Conservation (phyloP, 2,797 vertebrate species). For the Pampus argenteus region DNA sequence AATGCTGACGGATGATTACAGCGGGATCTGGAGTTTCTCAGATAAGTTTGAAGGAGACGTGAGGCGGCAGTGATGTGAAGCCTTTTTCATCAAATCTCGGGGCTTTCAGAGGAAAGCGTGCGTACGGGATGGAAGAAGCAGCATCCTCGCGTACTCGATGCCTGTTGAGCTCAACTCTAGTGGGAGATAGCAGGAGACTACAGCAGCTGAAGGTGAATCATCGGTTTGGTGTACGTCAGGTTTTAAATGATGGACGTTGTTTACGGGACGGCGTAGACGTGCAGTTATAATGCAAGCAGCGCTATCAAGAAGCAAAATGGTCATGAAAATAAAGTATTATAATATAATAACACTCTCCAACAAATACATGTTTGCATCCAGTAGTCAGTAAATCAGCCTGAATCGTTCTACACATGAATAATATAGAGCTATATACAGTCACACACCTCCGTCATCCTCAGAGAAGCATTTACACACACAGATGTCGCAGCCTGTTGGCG, state of each 20-base stretch:
- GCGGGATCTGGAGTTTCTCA: not conserved
- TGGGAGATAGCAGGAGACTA: not conserved
- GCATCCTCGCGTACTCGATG: not conserved
- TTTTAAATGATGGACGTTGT: too few species aligned
- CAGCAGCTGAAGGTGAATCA: not conserved
- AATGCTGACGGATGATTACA: conserved; percentile 1
- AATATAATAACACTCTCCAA: too few species aligned
- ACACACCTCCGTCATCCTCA: conserved; percentile 5
- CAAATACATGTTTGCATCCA: too few species aligned
- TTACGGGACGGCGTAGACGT: too few species aligned
- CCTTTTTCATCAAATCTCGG: not conserved
- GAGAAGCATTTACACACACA: conserved; percentile 7
- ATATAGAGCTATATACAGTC: too few species aligned
- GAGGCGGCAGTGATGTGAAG: not conserved
- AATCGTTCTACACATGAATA: too few species aligned
- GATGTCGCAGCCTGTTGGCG: conserved; percentile 22
- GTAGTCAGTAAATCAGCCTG: too few species aligned
- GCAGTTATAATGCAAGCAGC: too few species aligned
- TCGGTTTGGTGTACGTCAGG: too few species aligned
- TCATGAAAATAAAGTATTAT: too few species aligned
- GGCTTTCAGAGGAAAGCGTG: not conserved
- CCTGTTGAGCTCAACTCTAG: conserved; percentile 2
- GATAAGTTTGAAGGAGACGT: not conserved
- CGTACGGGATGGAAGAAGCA: not conserved
- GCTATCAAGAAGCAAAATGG: too few species aligned